Base-by-base conservation (phyloP, 2,888 invertebrate genomes). In the Melikaiella ostensackeni region DNA sequence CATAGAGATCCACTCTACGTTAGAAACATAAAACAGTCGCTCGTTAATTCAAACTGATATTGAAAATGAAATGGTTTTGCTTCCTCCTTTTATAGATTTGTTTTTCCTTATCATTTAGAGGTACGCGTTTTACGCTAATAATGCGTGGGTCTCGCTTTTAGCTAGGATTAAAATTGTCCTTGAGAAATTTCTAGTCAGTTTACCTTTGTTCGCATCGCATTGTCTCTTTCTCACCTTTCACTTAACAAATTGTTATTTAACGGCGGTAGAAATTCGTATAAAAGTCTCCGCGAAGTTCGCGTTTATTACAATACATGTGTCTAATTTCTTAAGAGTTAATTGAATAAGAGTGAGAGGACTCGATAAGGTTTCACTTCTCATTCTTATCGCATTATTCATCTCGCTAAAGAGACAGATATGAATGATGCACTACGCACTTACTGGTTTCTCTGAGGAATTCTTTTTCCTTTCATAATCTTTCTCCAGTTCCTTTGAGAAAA, bases 211-310 rank as follows among this genome's bases (percentile, higher is more conserved):
- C 27, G n/a, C 38, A 38, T 38, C 33, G 33, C 62, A 57, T 21
- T 38, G 3, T 63, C 35, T 24, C n/a, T 63, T 66, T 27, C 9
- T 42, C 66, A 57, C 24, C 11, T 46, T 46, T 64, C 64, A 64
- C 42, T 16, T 66, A 66, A 66, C 3, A 66, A 66, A 66, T 27
- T 66, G 42, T 42, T 30, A 66, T 27, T 66, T 50, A 66, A 77
- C 76, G 77, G 77, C 81, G 74, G 81, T 81, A 81, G 79, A 81
- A 80, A 81, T 81, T 81, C 75, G 79, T 81, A 81, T 81, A 81
- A 81, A 81, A 81, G 76, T 77, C 61, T 80, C 77, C 75, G 78
- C 57, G 59, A 74, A 75, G 42, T 66, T 80, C 81, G 78, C 74
- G 80, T 73, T 76, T 80, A 64, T 64, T 77, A 76, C 35, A 75